These are phyloP conservation scores for Leucoraja ocellata DNA, from an alignment of 2,797 vertebrate species.

Conservation along the genomic window DNA sequence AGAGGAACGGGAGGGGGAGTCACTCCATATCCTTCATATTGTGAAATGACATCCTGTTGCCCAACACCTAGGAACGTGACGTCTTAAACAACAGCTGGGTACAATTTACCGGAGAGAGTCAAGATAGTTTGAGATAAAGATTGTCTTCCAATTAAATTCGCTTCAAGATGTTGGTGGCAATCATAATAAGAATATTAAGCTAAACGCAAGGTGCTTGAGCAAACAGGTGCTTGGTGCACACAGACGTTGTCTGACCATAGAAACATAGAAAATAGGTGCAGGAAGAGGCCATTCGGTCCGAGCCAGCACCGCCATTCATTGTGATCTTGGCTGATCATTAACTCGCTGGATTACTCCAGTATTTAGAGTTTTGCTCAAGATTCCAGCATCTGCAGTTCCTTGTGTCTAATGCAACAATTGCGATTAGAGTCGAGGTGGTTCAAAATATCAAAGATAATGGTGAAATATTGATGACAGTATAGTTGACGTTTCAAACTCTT, in stretches of 20 bases:
- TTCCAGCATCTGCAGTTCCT: no score
- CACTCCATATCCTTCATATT: no score
- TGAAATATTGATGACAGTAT: neutral
- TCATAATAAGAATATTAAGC: no score
- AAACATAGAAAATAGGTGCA: no score
- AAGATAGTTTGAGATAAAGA: neutral
- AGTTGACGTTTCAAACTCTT: neutral
- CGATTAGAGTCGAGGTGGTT: neutral
- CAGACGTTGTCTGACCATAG: no score
- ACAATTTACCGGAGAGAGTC: neutral
- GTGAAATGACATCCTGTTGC: neutral
- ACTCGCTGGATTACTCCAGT: no score
- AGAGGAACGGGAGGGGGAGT: neutral
- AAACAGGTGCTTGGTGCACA: no score
- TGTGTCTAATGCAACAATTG: neutral
- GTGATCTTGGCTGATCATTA: no score
- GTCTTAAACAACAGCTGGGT: neutral
- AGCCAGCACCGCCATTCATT: no score
- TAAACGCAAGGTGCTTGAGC: no score
- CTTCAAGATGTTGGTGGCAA: neutral
- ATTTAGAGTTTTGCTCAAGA: no score
- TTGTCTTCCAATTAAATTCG: neutral
- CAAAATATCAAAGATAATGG: neutral
- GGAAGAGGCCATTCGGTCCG: no score
- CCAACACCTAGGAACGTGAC: neutral